Percentiles rank a stretch among this genome's conserved stretches.
Conservation (phyloP, 2,113 vertebrate species). For the Heterotis niloticus region DNA sequence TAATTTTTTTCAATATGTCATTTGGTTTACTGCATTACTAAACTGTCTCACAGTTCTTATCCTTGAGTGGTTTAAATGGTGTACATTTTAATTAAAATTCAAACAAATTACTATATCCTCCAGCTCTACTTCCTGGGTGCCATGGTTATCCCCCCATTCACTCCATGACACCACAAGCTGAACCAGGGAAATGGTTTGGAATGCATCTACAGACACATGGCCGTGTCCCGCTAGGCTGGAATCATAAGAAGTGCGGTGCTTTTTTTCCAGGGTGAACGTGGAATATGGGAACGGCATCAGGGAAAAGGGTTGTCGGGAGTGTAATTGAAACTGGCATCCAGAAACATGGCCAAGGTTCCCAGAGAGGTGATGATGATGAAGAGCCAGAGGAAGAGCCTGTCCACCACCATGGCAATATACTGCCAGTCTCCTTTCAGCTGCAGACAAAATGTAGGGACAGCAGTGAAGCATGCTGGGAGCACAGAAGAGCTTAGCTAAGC, state of each 20-base stretch:
- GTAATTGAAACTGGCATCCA: constrained; percentile 81
- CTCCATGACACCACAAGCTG: neutral
- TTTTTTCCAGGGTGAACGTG: constrained; percentile 13
- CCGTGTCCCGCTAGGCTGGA: constrained; percentile 9
- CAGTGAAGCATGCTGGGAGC: neutral
- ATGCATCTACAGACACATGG: constrained; percentile 12
- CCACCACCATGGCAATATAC: constrained; percentile 81
- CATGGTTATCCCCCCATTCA: no score
- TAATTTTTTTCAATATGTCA: no score
- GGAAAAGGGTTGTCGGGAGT: constrained; percentile 77
- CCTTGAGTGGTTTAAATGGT: neutral
- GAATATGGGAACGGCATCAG: constrained; percentile 44
- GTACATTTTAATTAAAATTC: neutral
- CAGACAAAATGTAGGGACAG: constrained; percentile 21
- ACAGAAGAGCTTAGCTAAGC: neutral
- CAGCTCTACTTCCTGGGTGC: no score
- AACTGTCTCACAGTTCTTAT: no score
- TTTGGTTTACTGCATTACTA: no score
- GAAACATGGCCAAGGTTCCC: constrained; percentile 80
- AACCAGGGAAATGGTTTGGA: neutral
- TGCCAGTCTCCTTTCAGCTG: constrained; percentile 89
- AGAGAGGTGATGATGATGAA: constrained; percentile 82
- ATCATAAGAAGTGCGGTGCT: constrained; percentile 24
- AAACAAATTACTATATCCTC: neutral
- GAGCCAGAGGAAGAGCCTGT: constrained; percentile 83